Conservation (phyloP, 2,888 invertebrate species). For the Melinaea marsaeus region DNA sequence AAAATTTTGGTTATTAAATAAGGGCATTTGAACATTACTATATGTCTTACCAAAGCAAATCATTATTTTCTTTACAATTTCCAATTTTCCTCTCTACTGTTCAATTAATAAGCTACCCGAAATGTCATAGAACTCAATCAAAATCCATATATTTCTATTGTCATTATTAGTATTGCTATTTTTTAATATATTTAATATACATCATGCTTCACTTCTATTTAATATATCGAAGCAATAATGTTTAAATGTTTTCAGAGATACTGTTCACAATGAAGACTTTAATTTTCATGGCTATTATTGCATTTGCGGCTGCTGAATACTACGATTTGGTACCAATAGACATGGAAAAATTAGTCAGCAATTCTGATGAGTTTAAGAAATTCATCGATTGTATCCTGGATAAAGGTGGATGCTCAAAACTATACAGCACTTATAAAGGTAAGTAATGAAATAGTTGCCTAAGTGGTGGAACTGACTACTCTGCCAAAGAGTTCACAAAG, state of each 20-base stretch:
- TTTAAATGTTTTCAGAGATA: background rate
- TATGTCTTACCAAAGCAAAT: too few species aligned
- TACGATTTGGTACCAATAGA: conserved; percentile 56
- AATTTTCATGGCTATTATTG: conserved; percentile 35
- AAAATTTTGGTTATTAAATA: too few species aligned
- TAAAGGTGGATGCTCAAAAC: conserved; percentile 38
- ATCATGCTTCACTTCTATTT: too few species aligned
- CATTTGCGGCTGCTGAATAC: conserved; percentile 36
- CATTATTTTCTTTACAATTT: too few species aligned
- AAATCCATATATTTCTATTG: too few species aligned
- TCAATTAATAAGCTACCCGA: too few species aligned
- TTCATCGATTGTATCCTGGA: conserved; percentile 51
- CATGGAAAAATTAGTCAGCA: conserved; percentile 41
- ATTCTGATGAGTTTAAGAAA: conserved; percentile 33
- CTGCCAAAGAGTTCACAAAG: background rate
- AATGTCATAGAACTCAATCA: too few species aligned
- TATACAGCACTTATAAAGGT: conserved; percentile 50
- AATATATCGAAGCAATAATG: too few species aligned
- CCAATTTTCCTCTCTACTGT: too few species aligned
- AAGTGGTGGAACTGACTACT: background rate
- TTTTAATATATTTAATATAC: too few species aligned
- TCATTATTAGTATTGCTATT: too few species aligned
- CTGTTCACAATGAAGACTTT: conserved; percentile 22
- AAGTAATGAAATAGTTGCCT: conserved; percentile 12
- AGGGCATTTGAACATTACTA: too few species aligned